Evolutionary conservation across 2,888 invertebrate species (phyloP).

Genomic region (Oxyteleia sp.): DNA sequence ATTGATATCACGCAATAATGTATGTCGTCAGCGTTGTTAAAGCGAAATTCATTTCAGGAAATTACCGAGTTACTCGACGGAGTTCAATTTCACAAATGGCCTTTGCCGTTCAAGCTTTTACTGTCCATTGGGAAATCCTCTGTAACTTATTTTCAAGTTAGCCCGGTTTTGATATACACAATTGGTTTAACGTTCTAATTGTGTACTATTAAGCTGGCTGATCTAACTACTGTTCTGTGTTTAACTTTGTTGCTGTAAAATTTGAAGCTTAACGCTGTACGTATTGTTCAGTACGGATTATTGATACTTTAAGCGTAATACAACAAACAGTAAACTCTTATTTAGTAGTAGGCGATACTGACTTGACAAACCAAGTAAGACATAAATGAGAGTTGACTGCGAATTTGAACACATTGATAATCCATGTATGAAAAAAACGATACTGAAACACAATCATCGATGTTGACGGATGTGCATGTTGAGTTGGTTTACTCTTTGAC

Average conservation of each 20-base stretch:
- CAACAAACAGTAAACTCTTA: conserved; percentile 36
- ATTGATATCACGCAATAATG: conserved; percentile 5
- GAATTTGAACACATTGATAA: conserved; percentile 28
- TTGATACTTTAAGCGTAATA: conserved; percentile 10
- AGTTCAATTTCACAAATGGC: neutral
- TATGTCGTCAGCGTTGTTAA: neutral
- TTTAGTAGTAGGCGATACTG: neutral
- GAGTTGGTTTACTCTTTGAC: conserved; percentile 44
- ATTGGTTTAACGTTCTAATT: neutral
- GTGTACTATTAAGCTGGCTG: neutral
- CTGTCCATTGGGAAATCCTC: conserved; percentile 1
- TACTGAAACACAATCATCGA: conserved; percentile 47
- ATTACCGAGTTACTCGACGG: conserved; percentile 1
- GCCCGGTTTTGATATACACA: conserved; percentile 5
- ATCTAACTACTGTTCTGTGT: conserved; percentile 13
- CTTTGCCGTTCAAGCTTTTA: conserved; percentile 14
- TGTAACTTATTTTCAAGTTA: conserved; percentile 23
- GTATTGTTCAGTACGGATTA: conserved; percentile 3
- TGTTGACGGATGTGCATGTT: conserved; percentile 66
- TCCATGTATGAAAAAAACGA: conserved; percentile 51
- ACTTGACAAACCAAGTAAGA: too few species aligned
- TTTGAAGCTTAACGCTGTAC: conserved; percentile 28
- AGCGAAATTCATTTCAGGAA: conserved; percentile 11
- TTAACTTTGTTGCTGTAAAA: conserved; percentile 50
- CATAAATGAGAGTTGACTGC: conserved; percentile 36